These are phyloP conservation scores for human (Homo sapiens) DNA, from an alignment of 2,113 vertebrate species.

Conservation along the genomic window GRCh38 chr20:56115501-56116000, in stretches of 20 bases:
- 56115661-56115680: neutral
- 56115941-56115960: neutral
- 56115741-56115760: neutral
- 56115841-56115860: neutral
- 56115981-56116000: neutral
- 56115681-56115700: no score
- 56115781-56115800: neutral
- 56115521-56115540: no score
- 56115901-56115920: neutral
- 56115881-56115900: neutral
- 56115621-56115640: neutral
- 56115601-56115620: neutral
- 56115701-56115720: no score
- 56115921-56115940: neutral
- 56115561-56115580: no score
- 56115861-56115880: neutral
- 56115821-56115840: neutral
- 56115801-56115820: neutral
- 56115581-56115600: neutral
- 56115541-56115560: no score
- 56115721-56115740: neutral
- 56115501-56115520: no score
- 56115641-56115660: neutral
- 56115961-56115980: neutral
- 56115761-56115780: neutral